phyloP scores from a whole-genome alignment of 2,888 invertebrate genomes.

The Bruchidius siliquastri region DNA sequence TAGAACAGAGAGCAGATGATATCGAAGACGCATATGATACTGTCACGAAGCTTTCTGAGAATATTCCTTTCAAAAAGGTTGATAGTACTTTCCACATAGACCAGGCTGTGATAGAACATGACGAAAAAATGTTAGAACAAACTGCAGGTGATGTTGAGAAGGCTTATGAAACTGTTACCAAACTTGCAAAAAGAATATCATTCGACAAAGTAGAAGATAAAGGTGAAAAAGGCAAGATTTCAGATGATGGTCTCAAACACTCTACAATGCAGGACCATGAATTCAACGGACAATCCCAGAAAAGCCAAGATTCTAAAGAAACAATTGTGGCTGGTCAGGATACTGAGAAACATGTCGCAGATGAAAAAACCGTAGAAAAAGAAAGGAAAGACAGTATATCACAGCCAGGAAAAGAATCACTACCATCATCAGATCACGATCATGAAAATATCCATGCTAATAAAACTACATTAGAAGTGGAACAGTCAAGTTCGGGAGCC shows the following conservation, averaged over 20 bases:
- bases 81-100: neutral
- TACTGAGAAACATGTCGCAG: conserved; percentile 3
- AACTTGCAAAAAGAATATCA: neutral
- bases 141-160: conserved; percentile 11
- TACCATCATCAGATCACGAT: conserved; percentile 3
- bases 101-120: neutral
- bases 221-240: neutral
- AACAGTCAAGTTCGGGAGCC: conserved; percentile 9
- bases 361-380: conserved; percentile 24
- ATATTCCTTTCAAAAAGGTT: neutral
- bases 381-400: conserved; percentile 4
- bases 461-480: conserved; percentile 15
- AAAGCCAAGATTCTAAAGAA: too few species aligned
- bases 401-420: conserved; percentile 5
- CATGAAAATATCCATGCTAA: conserved; percentile 1
- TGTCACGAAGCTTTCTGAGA: neutral
- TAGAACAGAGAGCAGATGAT: conserved; percentile 1
- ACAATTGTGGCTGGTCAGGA: too few species aligned
- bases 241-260: neutral
- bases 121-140: conserved; percentile 8
- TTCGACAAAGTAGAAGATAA: conserved; percentile 1
- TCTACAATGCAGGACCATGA: conserved; percentile 3
- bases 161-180: conserved; percentile 9
- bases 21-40: conserved; percentile 10
- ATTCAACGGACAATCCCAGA: conserved; percentile 5